phyloP scores from a whole-genome alignment of 2,888 invertebrate species.

The Nephrotoma appendiculata region DNA sequence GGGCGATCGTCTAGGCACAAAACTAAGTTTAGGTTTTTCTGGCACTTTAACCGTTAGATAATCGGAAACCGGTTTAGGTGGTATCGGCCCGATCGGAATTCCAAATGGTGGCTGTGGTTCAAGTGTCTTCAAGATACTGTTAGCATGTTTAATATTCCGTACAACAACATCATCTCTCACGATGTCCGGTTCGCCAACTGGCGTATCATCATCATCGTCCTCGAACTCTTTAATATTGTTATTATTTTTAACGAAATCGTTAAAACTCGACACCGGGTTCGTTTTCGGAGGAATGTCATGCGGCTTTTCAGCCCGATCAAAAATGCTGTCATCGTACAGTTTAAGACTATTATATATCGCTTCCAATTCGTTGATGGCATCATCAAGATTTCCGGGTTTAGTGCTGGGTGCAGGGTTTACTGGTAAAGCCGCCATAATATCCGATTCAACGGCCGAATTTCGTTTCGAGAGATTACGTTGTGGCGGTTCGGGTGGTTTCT shows the following conservation, averaged over 20 bases:
- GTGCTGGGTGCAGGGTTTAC: background rate
- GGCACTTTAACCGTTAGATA: constrained; percentile 69
- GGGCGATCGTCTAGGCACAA: constrained; percentile 51
- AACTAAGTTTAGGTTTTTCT: constrained; percentile 42
- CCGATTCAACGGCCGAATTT: constrained; percentile 24
- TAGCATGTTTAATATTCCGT: constrained; percentile 63
- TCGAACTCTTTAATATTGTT: constrained; percentile 40
- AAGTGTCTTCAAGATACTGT: constrained; percentile 50
- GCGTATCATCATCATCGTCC: constrained; percentile 36
- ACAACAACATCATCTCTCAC: constrained; percentile 74
- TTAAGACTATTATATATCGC: constrained; percentile 80
- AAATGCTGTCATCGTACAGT: constrained; percentile 67
- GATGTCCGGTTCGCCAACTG: constrained; percentile 61
- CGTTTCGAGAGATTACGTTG: constrained; percentile 22
- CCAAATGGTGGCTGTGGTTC: constrained; percentile 85
- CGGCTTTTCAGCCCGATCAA: constrained; percentile 58
- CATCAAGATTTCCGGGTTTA: constrained; percentile 69
- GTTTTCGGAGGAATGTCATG: constrained; percentile 40
- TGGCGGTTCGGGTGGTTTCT: constrained; percentile 20
- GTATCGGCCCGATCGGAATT: constrained; percentile 73
- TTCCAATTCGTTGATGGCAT: constrained; percentile 78
- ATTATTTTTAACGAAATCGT: constrained; percentile 35
- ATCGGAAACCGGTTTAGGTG: constrained; percentile 65
- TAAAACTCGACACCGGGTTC: constrained; percentile 30
- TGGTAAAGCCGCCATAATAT: constrained; percentile 23